Base-by-base conservation (phyloP, 1,140 invertebrate species). In the Zophobas atratus region DNA sequence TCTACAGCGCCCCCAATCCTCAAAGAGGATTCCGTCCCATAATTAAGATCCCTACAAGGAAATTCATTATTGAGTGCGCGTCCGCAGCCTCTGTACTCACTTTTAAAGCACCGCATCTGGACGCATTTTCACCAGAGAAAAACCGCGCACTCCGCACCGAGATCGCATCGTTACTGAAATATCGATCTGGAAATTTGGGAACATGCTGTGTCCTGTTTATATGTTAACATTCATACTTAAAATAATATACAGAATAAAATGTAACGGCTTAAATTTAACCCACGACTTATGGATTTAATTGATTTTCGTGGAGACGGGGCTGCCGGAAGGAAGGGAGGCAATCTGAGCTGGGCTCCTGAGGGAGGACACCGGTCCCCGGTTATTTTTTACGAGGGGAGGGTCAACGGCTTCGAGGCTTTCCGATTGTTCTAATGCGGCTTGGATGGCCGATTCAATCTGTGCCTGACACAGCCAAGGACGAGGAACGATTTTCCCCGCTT, bases 171-270 rank as follows among this genome's bases (percentile, higher is more conserved):
- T 48, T 3, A 67, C 60, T 67, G 20, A 67, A 67, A 67, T 67
- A 67, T 41, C 60, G 60, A 67, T 43, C 38, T 67, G 39, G 60
- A 67, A 67, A 67, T 67, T 67, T n/a, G 39, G 60, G 60, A 43
- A 33, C 34, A 60, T 46, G n/a, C 49, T 51, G n/a, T 51, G 38
- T 67, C 60, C 60, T 67, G 60, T 67, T 67, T 67, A 67, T 32
- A 43, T 67, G 39, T 46, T 67, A 67, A 43, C 60, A 67, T 67
- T 67, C 60, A 67, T 67, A 67, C 60, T 67, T 67, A 43, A 67
- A 67, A 67, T 67, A 67, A 67, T 67, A 67, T 67, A 67, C 60
- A 67, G 33, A 43, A 67, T 67, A 67, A 67, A 67, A 67, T 67
- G 43, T 46, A 34, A 43, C 60, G 38, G 1, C 2, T 39, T 67